Base-by-base conservation (phyloP, 2,797 vertebrate species). In the Labroides dimidiatus region DNA sequence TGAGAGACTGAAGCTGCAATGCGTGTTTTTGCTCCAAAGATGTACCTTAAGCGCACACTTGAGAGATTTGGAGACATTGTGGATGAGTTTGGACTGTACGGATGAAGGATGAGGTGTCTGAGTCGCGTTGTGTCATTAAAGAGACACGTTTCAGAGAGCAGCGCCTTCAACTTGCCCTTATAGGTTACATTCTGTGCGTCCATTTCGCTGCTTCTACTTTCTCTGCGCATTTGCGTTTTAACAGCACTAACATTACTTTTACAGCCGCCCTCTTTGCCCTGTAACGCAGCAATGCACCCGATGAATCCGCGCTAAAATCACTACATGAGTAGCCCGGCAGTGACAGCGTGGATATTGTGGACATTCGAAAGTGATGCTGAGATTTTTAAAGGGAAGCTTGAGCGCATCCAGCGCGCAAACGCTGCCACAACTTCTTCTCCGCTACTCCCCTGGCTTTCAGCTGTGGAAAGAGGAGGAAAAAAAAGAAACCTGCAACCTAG, bases 1-100 rank as follows among this genome's bases (percentile, higher is more conserved):
- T 62, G 69, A 60, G 47, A 82, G 70, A 80, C 80, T 7, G 75
- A 71, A 85, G 77, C 90, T 92, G 92, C 91, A 93, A 90, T 93
- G 91, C 92, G 92, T 93, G 91, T 82, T 92, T 91, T 85, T 79
- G 69, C 49, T 62, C 74, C 77, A 72, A 60, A 77, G 84, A 85
- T 85, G 87, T 87, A 87, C 84, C 82, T 85, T 76, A 85, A 84
- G 82, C 85, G 70, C 87, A 82, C 52, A 79, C 73, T 71, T 70
- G 43, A 43, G 45, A 67, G 57, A 69, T 62, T n/a, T 58, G 72
- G 23, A 64, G 74, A 65, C 72, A 52, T 42, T 14, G 59, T 23
- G 30, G 76, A 56, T 48, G 72, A 88, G 84, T 84, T 86, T 49
- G 45, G 56, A 74, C 53, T 33, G 33, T 42, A 66, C 67, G 60